Base-by-base conservation (phyloP, 2,888 invertebrate species). In the Plusia festucae region DNA sequence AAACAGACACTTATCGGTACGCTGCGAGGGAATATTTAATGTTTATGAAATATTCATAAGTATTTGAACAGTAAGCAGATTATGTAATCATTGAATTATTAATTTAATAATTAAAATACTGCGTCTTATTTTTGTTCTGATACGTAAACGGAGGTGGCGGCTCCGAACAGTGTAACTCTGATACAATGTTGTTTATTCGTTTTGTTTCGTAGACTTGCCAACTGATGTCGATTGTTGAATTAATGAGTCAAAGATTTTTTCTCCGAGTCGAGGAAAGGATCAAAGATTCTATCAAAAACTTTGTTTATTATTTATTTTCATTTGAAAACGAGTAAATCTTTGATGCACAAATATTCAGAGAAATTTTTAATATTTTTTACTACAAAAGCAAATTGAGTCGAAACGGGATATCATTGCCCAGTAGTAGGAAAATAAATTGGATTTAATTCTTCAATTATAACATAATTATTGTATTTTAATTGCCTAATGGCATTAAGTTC, bases 41-140 rank as follows among this genome's bases (percentile, higher is more conserved):
- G 16, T 55, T 3, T 8, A 53, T 80, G 27, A 67, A 78, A 70
- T 80, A 77, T 78, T 78, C 62, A 73, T 65, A 56, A 73, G 52
- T 67, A 70, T 65, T 56, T 58, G 7, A 63, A 60, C 56, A 34
- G 46, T 70, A 68, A 77, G 62, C 66, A 63, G 68, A 78, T 73
- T 68, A 80, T 53, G 27, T 67, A 68, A 73, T 67, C 65, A 67
- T 58, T 70, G 66, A 80, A 78, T 73, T 65, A 68, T 68, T 78
- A 56, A 78, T 77, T 53, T 60, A 56, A 53, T 65, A 58, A 79
- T 69, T 65, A 54, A 63, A 66, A 53, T 55, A 44, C 40, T 56
- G 22, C 52, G n/a, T 76, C 30, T 55, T 18, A 1, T 52, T 22
- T 8, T 15, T 30, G 46, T 57, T 55, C 15, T 32, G 18, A 40